Conservation (phyloP, 2,113 vertebrate species). For the Holacanthus passer region DNA sequence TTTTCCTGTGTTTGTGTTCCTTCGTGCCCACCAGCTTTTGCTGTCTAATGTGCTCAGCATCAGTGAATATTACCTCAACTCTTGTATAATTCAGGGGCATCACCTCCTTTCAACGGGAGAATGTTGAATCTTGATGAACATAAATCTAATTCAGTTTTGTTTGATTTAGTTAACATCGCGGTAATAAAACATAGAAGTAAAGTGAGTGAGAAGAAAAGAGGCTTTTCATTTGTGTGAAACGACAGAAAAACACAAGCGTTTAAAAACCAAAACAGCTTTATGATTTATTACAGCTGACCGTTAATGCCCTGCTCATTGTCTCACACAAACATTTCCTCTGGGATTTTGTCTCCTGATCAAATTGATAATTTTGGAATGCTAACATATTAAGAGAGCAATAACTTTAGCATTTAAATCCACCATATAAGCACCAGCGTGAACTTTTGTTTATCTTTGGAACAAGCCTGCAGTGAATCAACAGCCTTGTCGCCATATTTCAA, state of each 20-base stretch:
- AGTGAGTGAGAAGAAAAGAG: neutral
- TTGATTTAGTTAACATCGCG: neutral
- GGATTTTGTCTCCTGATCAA: neutral
- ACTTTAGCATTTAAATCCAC: neutral
- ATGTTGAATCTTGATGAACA: neutral
- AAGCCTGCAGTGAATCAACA: neutral
- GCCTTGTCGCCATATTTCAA: slow-evolving; percentile 19
- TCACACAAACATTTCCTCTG: slow-evolving; percentile 1
- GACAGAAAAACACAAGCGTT: neutral
- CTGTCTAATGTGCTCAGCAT: slow-evolving; percentile 8
- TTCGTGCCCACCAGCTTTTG: neutral
- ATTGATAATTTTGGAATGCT: neutral
- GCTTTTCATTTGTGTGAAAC: slow-evolving; percentile 1
- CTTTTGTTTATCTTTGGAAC: slow-evolving; percentile 10
- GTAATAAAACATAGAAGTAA: slow-evolving; percentile 9
- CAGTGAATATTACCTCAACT: neutral
- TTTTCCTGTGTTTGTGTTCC: neutral
- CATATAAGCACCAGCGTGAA: neutral
- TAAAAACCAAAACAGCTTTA: neutral
- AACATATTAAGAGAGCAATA: slow-evolving; percentile 1
- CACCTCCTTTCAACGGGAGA: neutral
- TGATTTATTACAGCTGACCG: neutral
- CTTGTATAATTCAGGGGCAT: neutral
- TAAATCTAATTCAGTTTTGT: neutral
- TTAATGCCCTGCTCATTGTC: neutral